A percentile compares a stretch with the other conserved stretches of the same genome.
Conservation (phyloP, 2,797 vertebrate species). For the Helarctos malayanus region DNA sequence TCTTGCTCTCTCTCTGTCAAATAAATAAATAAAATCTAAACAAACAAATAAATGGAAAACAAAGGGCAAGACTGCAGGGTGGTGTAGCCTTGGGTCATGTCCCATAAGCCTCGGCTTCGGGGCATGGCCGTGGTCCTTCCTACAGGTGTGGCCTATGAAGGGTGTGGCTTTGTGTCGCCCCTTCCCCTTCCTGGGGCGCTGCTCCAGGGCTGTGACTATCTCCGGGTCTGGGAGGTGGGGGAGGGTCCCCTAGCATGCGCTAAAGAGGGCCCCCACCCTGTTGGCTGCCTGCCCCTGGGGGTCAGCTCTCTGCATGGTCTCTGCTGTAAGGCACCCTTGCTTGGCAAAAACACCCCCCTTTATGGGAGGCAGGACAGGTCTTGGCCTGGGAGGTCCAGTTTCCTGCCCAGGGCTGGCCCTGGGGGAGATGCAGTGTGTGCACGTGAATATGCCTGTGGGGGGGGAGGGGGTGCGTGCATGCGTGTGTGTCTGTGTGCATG, state of each 20-base stretch:
- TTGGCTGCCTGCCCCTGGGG: accelerated
- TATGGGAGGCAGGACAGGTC: neutral
- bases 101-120: neutral
- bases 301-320: neutral
- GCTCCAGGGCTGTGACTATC: neutral
- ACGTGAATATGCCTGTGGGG: too few species aligned
- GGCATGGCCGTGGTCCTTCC: too few species aligned
- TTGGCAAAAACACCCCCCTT: neutral
- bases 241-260: too few species aligned
- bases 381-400: neutral
- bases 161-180: accelerated
- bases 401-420: neutral
- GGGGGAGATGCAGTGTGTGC: neutral
- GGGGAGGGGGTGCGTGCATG: neutral
- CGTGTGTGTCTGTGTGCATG: too few species aligned
- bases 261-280: neutral
- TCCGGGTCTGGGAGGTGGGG: neutral
- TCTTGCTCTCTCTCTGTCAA: too few species aligned
- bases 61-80: neutral
- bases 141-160: neutral
- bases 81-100: neutral
- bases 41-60: neutral
- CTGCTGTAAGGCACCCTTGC: accelerated
- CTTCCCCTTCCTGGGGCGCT: accelerated
- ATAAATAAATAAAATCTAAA: too few species aligned